phyloP scores from a whole-genome alignment of 2,888 invertebrate genomes.

The Agriopis leucophaearia region DNA sequence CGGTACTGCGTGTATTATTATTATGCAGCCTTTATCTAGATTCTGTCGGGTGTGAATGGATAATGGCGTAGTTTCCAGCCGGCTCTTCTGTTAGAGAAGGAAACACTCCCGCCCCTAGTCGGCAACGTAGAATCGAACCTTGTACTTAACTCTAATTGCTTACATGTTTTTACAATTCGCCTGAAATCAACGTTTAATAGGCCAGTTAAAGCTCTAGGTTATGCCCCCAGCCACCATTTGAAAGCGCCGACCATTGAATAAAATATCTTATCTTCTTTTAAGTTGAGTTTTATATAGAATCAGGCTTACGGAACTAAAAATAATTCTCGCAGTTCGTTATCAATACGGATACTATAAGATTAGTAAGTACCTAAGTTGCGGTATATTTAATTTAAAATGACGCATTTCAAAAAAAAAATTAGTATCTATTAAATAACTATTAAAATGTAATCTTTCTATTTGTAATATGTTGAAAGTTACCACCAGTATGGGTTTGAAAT shows the following conservation, averaged over 20 bases:
- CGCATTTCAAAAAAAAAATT: background rate
- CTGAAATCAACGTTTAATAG: constrained; percentile 66
- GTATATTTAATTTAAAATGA: too few species aligned
- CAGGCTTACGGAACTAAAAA: background rate
- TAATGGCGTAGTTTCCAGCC: constrained; percentile 63
- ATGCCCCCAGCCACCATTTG: constrained; percentile 44
- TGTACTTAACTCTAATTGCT: constrained; percentile 74
- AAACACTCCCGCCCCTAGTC: constrained; percentile 65
- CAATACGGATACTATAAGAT: background rate
- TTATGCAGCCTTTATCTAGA: constrained; percentile 73
- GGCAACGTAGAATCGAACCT: constrained; percentile 70
- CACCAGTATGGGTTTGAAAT: background rate
- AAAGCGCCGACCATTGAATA: constrained; percentile 44
- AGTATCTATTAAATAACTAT: too few species aligned
- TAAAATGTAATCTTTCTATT: background rate
- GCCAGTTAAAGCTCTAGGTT: constrained; percentile 53
- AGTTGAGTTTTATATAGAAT: background rate
- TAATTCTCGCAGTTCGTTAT: background rate
- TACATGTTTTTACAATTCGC: constrained; percentile 69
- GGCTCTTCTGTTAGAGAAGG: constrained; percentile 68
- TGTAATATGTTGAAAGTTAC: background rate
- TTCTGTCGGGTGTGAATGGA: constrained; percentile 74
- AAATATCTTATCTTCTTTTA: constrained; percentile 31
- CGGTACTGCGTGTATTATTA: constrained; percentile 70
- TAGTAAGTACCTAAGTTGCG: too few species aligned